These are phyloP conservation scores for Odontamblyopus rebecca DNA, from an alignment of 2,797 vertebrate species.

Conservation along the genomic window DNA sequence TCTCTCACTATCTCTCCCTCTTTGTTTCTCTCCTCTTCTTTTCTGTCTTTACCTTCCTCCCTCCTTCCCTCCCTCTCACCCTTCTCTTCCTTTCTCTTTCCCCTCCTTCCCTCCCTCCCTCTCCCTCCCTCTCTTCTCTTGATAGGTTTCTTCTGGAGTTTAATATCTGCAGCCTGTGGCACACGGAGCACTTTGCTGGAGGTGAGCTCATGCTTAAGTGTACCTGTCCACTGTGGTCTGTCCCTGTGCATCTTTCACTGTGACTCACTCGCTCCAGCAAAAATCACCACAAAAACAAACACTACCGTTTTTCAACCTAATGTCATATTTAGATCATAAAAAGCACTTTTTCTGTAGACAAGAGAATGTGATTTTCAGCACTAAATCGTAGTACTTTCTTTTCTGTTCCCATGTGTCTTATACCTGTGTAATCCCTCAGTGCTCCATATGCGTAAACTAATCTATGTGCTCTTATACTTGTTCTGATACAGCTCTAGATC, in stretches of 20 bases:
- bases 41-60: background rate
- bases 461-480: no score
- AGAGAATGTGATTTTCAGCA: no score
- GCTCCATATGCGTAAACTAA: no score
- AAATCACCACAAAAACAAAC: no score
- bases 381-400: no score
- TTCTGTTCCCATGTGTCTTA: no score
- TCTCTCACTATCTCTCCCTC: background rate
- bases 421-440: no score
- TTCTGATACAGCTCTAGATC: no score
- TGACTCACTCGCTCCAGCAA: background rate
- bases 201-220: constrained; percentile 61
- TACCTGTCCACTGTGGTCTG: background rate
- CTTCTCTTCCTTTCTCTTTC: background rate
- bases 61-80: no score
- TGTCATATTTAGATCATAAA: no score
- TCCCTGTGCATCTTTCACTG: background rate
- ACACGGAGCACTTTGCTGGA: constrained; percentile 72
- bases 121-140: constrained; percentile 38
- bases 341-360: no score
- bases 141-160: constrained; percentile 79
- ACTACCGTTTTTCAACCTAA: no score
- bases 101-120: constrained; percentile 20
- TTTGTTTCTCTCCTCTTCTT: constrained; percentile 13
- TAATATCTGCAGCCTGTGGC: constrained; percentile 77